Evolutionary conservation across 92 coral and sea anemone species (phyloP), one percentile per base, ranked within the genome.

Genomic region (Parazoanthus swiftii): DNA sequence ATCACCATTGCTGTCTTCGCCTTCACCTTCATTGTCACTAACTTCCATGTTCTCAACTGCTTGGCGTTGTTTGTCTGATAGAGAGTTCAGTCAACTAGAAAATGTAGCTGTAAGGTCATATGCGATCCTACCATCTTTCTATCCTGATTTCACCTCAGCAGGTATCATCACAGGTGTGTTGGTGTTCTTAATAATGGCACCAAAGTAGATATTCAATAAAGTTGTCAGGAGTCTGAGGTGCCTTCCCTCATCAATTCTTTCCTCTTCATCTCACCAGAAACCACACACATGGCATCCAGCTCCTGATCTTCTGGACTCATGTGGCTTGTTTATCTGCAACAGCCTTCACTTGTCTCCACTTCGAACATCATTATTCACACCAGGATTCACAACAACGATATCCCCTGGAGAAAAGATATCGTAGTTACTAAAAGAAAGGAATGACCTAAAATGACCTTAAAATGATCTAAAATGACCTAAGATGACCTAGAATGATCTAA

Each of bases 221-320:
- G 68, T 33, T 70, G 90, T 21, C 0, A 89, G 59, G 35, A 91
- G 81, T 0, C 44, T 2, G 66, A 86, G 89, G 13, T 81, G 88
- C 83, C 84, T 91, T 23, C 89, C 85, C 10, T 46, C 50, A 58
- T 90, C 50, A 46, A 4, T 46, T 46, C 50, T 46, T 46, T 6
- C 50, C 50, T 46, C 74, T 26, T 88, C 89, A 77, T 79, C 80
- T 0, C 92, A 90, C 97, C 97, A 92, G 87, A 94, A 92, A 56
- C 93, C 94, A 90, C 76, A 94, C 8, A 94, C 91, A 56, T 88
- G 93, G 72, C 93, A 94, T 2, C 92, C 96, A 74, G 82, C 9
- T 23, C 83, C 74, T 6, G 74, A 37, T 82, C 59, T 89, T 23
- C n/a, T 78, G 3, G 89, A 25, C 20, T 38, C 44, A 46, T 86